Percentiles rank a stretch among this genome's conserved stretches.
These are phyloP conservation scores for Leptinotarsa juncta DNA, from an alignment of 2,888 invertebrate genomes.

Conservation along the genomic window DNA sequence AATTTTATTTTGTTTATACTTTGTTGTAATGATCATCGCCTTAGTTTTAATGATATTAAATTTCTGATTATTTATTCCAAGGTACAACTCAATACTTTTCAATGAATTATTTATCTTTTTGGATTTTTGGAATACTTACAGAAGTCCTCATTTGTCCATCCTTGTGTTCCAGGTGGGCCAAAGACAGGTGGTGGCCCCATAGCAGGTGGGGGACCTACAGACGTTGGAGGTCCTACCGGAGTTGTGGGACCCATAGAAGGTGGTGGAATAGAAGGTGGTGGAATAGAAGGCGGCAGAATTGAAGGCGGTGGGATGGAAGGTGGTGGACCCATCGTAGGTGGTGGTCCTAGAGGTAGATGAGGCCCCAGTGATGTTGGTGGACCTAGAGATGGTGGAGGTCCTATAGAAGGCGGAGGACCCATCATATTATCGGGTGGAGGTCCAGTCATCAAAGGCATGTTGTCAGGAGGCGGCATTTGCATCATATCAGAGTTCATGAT, in stretches of 20 bases:
- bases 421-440: constrained; percentile 35
- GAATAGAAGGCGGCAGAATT: background rate
- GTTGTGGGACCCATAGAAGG: constrained; percentile 19
- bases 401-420: constrained; percentile 18
- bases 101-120: too few relatives aligned
- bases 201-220: constrained; percentile 23
- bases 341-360: constrained; percentile 28
- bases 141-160: constrained; percentile 56
- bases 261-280: background rate
- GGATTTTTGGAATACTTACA: constrained; percentile 40
- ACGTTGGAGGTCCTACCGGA: background rate
- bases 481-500: constrained; percentile 38
- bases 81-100: too few relatives aligned
- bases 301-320: constrained; percentile 1
- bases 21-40: too few relatives aligned
- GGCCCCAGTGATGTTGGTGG: constrained; percentile 14
- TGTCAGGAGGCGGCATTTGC: constrained; percentile 39
- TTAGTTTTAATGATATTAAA: too few relatives aligned
- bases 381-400: constrained; percentile 20
- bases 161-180: constrained; percentile 57
- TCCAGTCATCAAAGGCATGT: constrained; percentile 24
- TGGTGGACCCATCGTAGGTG: constrained; percentile 20
- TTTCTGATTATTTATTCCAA: too few relatives aligned
- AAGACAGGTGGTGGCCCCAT: constrained; percentile 42
- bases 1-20: too few relatives aligned